Evolutionary conservation across 1,140 invertebrate genomes (phyloP), one percentile per base, ranked within the genome.

Genomic region (Trichonephila inaurata): DNA sequence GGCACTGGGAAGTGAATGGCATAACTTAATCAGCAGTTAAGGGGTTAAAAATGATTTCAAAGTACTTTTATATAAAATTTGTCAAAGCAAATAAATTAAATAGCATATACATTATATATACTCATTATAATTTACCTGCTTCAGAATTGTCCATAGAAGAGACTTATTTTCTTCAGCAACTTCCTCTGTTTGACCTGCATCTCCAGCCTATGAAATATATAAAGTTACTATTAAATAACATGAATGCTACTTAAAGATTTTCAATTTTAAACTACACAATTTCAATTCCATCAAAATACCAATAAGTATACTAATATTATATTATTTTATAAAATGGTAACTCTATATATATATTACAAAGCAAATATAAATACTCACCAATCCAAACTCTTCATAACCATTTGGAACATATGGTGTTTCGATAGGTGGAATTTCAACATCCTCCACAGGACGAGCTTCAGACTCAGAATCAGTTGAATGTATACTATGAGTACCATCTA

Each of bases 161-260:
- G 98, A 98, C 95, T 99, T 99, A 96, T 99, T 99, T 95, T 99
- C 98, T 87, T 99, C 98, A 19, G 97, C 98, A 51, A 99, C 97
- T 95, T 99, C 98, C 95, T 99, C 98, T 2, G 98, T 98, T 95
- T 99, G 97, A 95, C 95, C 95, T 16, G 95, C 95, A 95, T 98
- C 98, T 7, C 98, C 98, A 94, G 97, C 97, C 97, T 98, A 95
- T 18, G 95, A 94, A 94, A 94, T 82, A 93, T 95, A 94, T 21
- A 5, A 4, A 94, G 1, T 10, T 44, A 51, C 12, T 62, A 62
- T 21, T 64, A 21, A 64, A 33, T 7, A 66, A 19, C 40, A 51
- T 21, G 18, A 85, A 44, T 86, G 16, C 58, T 7, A 66, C 10
- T 51, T 10, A 7, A 51, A 51, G 0, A 51, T 1, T 5, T 51